A percentile compares a stretch with the other conserved stretches of the same genome.
phyloP scores from a whole-genome alignment of 1,140 invertebrate genomes.

The Cotesia glomerata region DNA sequence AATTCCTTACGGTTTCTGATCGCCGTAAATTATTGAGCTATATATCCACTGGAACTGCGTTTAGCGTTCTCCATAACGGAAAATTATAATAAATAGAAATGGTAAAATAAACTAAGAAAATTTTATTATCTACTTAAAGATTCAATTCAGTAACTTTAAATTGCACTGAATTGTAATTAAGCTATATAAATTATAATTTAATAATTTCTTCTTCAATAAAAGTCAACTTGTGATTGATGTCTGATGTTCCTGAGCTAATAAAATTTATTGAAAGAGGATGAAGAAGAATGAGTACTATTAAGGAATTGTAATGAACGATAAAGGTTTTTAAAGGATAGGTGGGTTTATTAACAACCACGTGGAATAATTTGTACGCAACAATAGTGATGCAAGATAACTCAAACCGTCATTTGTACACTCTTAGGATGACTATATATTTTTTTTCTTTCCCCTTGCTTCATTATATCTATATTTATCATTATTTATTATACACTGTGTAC shows the following conservation, averaged over 20 bases:
- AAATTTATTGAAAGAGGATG: constrained; percentile 2
- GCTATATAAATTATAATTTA: neutral
- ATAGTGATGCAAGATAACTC: constrained; percentile 18
- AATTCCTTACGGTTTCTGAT: constrained; percentile 54
- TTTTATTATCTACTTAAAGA: neutral
- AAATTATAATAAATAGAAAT: neutral
- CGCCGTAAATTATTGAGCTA: neutral
- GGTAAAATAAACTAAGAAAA: neutral
- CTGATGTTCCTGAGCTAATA: neutral
- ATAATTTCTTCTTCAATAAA: neutral
- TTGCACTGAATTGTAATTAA: neutral
- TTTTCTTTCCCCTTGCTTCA: neutral
- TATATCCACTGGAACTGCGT: neutral
- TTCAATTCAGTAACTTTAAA: too few species aligned
- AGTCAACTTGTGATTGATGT: neutral
- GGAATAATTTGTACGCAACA: constrained; percentile 26
- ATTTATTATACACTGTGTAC: neutral
- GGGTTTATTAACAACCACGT: constrained; percentile 12
- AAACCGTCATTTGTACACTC: neutral
- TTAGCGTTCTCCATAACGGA: neutral
- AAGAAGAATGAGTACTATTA: neutral
- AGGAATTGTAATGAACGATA: neutral
- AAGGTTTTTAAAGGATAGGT: neutral
- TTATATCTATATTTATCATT: constrained; percentile 8
- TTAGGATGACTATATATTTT: neutral